Evolutionary conservation across 2,888 invertebrate genomes (phyloP).

Genomic region (Zhuqinia jingwanae): DNA sequence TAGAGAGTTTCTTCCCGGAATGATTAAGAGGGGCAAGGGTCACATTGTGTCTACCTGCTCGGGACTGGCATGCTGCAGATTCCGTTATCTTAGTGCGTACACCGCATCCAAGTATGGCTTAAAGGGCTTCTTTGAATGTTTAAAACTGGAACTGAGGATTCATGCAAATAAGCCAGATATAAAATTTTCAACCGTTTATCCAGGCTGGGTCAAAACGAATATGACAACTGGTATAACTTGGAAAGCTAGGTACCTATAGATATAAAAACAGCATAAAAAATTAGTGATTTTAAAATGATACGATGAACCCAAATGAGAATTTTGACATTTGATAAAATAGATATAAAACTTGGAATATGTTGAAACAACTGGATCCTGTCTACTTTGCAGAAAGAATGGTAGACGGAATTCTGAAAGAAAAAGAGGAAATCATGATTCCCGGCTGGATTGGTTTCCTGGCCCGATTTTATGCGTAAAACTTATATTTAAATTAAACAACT

Average conservation of each 20-base stretch:
- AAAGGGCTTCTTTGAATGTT: constrained; percentile 85
- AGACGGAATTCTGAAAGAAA: constrained; percentile 21
- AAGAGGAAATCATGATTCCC: constrained; percentile 47
- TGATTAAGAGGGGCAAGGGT: constrained; percentile 84
- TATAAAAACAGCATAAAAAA: too few species aligned
- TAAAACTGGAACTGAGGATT: constrained; percentile 84
- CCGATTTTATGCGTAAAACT: too few species aligned
- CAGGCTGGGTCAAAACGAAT: constrained; percentile 84
- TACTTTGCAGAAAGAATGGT: constrained; percentile 26
- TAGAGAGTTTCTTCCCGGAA: constrained; percentile 84
- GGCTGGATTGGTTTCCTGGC: too few species aligned
- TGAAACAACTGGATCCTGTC: constrained; percentile 5
- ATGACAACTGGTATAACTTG: constrained; percentile 7
- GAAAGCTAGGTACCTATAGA: constrained; percentile 34
- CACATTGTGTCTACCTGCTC: constrained; percentile 85
- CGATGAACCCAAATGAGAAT: too few species aligned
- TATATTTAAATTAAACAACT: too few species aligned
- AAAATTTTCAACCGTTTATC: constrained; percentile 85
- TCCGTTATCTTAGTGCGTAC: constrained; percentile 84
- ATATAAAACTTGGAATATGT: too few species aligned
- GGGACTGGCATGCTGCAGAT: constrained; percentile 84
- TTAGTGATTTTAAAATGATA: too few species aligned
- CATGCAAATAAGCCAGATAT: constrained; percentile 83
- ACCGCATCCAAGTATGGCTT: constrained; percentile 86
- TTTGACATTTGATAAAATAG: too few species aligned